A percentile compares a stretch with the other conserved stretches of the same genome.
These are phyloP conservation scores for Nerophis ophidion DNA, from an alignment of 2,113 vertebrate species.

Conservation along the genomic window DNA sequence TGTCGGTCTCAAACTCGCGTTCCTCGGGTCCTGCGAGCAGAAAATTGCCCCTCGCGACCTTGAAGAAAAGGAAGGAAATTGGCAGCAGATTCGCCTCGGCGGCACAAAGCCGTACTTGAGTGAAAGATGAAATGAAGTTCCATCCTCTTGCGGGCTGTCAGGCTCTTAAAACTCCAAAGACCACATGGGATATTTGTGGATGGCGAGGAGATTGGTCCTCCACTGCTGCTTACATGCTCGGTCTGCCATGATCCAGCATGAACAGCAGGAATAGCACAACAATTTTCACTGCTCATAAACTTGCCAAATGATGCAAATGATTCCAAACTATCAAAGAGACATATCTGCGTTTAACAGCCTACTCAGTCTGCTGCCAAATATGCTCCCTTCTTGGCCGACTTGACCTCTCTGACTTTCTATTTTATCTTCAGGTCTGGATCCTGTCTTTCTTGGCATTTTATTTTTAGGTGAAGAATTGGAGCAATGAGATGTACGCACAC, in stretches of 20 bases:
- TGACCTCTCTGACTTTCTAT: too few species aligned
- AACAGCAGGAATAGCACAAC: too few species aligned
- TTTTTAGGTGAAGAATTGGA: too few species aligned
- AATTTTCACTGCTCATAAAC: too few species aligned
- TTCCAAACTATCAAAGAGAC: too few species aligned
- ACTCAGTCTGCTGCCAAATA: too few species aligned
- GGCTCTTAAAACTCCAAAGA: constrained; percentile 21
- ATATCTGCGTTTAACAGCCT: too few species aligned
- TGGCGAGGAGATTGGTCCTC: neutral
- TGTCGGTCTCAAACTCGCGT: constrained; percentile 28
- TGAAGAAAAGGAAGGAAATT: constrained; percentile 42
- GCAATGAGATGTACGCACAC: too few species aligned
- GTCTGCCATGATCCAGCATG: neutral
- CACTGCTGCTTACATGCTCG: constrained; percentile 1
- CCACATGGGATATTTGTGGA: constrained; percentile 11
- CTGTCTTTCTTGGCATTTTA: too few species aligned
- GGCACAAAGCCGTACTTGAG: constrained; percentile 24
- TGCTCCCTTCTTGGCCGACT: too few species aligned
- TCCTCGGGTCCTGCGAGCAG: constrained; percentile 31
- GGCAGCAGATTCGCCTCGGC: constrained; percentile 32
- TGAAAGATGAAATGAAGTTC: neutral
- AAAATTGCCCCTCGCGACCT: constrained; percentile 34
- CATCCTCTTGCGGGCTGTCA: neutral
- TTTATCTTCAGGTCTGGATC: too few species aligned
- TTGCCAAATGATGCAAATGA: too few species aligned